These are phyloP conservation scores for Dicrurus megarhynchus DNA, from an alignment of 2,113 vertebrate species.

Conservation along the genomic window DNA sequence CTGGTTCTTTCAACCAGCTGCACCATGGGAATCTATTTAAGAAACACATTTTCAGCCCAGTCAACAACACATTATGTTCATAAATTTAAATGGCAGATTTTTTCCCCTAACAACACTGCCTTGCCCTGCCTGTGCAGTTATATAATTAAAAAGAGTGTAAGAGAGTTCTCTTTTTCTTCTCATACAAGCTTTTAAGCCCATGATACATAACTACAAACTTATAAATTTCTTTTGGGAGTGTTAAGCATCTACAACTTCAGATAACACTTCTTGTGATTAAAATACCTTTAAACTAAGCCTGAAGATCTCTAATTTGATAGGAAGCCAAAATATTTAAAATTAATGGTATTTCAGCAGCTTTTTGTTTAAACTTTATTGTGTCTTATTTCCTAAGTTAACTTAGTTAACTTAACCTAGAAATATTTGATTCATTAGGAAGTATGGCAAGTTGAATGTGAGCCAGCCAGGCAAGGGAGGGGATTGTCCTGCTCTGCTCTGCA, in stretches of 20 bases:
- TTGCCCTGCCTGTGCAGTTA: not conserved
- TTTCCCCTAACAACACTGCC: fast-evolving
- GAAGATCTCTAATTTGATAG: not conserved
- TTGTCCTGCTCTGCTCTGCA: fast-evolving
- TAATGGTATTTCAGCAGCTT: not conserved
- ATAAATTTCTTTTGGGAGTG: not conserved
- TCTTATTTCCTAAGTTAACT: not conserved
- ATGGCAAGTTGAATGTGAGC: not conserved
- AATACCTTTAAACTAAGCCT: not conserved
- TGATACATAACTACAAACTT: not conserved
- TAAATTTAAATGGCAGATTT: not conserved
- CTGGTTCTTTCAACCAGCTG: not conserved
- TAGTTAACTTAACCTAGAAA: not conserved
- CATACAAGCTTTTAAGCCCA: not conserved
- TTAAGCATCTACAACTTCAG: not conserved
- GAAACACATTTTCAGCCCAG: not conserved
- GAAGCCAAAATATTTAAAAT: not conserved
- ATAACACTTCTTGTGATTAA: not conserved
- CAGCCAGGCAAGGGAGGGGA: fast-evolving
- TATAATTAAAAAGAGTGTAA: not conserved
- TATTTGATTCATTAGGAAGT: not conserved
- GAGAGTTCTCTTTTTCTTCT: not conserved
- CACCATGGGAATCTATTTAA: not conserved
- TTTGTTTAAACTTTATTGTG: not conserved
- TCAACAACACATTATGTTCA: not conserved